phyloP scores from a whole-genome alignment of 2,797 vertebrate genomes.

The Paedocypris micromegethes region DNA sequence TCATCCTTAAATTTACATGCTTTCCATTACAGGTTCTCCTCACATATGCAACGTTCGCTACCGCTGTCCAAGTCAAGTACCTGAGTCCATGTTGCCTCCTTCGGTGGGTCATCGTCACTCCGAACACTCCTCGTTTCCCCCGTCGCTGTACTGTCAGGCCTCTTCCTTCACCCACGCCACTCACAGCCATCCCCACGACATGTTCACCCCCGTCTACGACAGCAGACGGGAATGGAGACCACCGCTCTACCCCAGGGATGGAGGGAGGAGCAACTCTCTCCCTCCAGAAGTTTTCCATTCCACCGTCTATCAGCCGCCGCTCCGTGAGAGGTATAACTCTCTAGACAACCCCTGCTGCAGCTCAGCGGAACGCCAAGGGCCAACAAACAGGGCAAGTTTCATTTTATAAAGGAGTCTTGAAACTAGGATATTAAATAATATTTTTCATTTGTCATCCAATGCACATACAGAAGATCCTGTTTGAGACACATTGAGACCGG shows the following conservation, averaged over 20 bases:
- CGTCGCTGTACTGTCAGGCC: conserved; percentile 17
- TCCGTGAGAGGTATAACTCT: conserved; percentile 92
- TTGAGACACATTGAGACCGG: no score
- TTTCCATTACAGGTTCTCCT: conserved; percentile 31
- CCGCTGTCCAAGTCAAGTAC: conserved; percentile 81
- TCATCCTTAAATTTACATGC: neutral
- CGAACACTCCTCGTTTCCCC: conserved; percentile 75
- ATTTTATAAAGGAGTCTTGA: neutral
- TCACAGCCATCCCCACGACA: conserved; percentile 73
- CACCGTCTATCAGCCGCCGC: conserved; percentile 87
- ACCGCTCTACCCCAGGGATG: conserved; percentile 89
- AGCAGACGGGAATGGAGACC: conserved; percentile 93
- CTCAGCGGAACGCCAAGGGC: conserved; percentile 78
- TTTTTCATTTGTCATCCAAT: no score
- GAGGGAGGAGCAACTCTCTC: conserved; percentile 92
- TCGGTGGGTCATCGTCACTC: conserved; percentile 77
- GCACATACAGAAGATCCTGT: no score
- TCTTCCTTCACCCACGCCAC: conserved; percentile 72
- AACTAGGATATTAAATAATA: no score
- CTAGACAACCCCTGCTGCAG: conserved; percentile 89
- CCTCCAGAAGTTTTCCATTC: conserved; percentile 93
- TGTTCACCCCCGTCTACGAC: conserved; percentile 92
- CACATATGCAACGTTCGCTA: conserved; percentile 83
- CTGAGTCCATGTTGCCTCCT: conserved; percentile 83
- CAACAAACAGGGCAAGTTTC: conserved; percentile 77